Base-by-base conservation (phyloP, 1,140 invertebrate species). In the Heliconius hermathena region DNA sequence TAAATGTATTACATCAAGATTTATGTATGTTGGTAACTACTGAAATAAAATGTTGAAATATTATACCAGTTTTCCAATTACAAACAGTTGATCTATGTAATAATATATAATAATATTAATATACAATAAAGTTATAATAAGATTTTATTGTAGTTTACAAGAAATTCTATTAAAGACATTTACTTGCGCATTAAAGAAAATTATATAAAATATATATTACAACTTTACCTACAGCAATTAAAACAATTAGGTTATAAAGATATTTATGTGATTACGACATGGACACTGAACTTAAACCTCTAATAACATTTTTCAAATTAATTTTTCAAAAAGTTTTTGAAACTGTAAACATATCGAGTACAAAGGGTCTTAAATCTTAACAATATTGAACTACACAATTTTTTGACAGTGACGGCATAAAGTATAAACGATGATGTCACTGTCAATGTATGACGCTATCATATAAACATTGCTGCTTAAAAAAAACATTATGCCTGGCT, bases 1-100 rank as follows among this genome's bases (percentile, higher is more conserved):
- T 9, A 78, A 49, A 66, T 78, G 60, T 71, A 83, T 80, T 82
- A 74, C 84, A 81, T 81, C 22, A 26, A 66, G 5, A 66, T 66
- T 13, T 11, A 66, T 66, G 29, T 29, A 66, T 66, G 26, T 29
- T 57, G n/a, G 20, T 57, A 57, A n/a, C 9, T 57, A 9, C 54
- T 57, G n/a, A 57, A 57, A 57, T 9, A n/a, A 57, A 57, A n/a
- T 57, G 8, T n/a, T 22, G 8, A 57, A 57, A 57, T 22, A 3
- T 22, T 57, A 57, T 22, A 57, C 0, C 41, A 46, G 9, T 57
- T 57, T 52, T 20, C 49, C 18, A 52, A 20, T 52, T 20, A 52
- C 49, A 52, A 20, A 20, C 16, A 52, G 5, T 20, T 52, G 16
- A 6, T 52, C 16, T 20, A 52, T 1, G 13, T 46, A 54, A 52